phyloP scores from a whole-genome alignment of 2,113 vertebrate genomes.

The Nycticebus coucang region DNA sequence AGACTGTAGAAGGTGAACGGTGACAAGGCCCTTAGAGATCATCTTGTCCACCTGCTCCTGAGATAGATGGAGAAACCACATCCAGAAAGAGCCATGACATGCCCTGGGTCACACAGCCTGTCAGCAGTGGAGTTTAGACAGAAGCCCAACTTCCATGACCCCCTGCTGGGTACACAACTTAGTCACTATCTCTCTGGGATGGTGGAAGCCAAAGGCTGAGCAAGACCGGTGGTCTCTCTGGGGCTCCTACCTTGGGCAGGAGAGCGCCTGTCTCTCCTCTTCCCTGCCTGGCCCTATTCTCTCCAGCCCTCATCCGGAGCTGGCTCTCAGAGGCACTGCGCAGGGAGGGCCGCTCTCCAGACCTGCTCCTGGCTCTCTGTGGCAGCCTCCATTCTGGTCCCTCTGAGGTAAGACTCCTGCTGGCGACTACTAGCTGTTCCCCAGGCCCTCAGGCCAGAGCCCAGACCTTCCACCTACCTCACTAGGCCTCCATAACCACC shows the following conservation, averaged over 20 bases:
- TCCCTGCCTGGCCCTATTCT: neutral
- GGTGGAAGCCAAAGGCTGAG: neutral
- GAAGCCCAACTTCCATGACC: neutral
- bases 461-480: neutral
- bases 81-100: neutral
- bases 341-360: neutral
- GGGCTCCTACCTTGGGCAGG: neutral
- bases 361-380: neutral
- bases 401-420: neutral
- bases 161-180: too few relatives aligned
- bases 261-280: neutral
- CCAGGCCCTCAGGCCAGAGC: neutral
- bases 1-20: neutral
- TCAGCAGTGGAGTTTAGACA: neutral
- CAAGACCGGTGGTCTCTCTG: fast-evolving
- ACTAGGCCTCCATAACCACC: neutral
- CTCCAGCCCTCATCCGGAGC: neutral
- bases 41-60: neutral
- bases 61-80: neutral
- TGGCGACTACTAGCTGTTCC: neutral
- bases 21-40: neutral
- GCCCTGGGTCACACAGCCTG: fast-evolving
- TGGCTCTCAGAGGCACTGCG: neutral
- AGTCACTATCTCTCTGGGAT: neutral
- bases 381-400: neutral